phyloP scores from a whole-genome alignment of 1,140 invertebrate genomes.

The Papilio polytes region DNA sequence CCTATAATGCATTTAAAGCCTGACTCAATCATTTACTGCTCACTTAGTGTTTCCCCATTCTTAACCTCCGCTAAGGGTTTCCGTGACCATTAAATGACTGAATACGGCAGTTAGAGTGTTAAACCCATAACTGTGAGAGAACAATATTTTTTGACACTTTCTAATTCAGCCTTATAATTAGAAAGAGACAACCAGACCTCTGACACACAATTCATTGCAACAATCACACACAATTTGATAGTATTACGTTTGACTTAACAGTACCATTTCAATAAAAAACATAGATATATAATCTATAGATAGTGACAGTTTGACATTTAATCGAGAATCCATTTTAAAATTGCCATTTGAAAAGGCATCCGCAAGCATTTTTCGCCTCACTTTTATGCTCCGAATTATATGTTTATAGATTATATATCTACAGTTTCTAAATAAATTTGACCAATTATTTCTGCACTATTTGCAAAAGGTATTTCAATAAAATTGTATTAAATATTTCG shows the following conservation, averaged over 20 bases:
- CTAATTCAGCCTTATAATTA: slow-evolving; percentile 82
- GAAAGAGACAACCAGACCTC: slow-evolving; percentile 65
- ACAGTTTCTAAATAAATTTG: neutral
- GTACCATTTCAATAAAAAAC: neutral
- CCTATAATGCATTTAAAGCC: slow-evolving; percentile 54
- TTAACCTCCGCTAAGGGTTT: neutral
- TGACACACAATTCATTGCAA: neutral
- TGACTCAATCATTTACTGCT: no score
- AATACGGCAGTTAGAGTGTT: slow-evolving; percentile 44
- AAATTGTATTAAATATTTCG: slow-evolving; percentile 16
- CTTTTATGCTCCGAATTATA: no score
- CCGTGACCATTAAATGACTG: neutral
- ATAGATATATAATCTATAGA: no score
- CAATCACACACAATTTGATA: slow-evolving; percentile 24
- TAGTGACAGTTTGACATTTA: no score
- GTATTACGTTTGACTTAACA: neutral
- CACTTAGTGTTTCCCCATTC: no score
- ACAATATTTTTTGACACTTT: slow-evolving; percentile 72
- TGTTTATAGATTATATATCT: no score
- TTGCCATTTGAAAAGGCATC: no score
- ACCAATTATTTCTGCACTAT: neutral
- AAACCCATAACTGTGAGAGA: slow-evolving; percentile 44
- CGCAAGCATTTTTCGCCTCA: no score
- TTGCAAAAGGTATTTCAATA: neutral
- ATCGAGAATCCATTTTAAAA: no score